phyloP scores from a whole-genome alignment of 23 tunicate species.

The Oikopleura albicans region DNA sequence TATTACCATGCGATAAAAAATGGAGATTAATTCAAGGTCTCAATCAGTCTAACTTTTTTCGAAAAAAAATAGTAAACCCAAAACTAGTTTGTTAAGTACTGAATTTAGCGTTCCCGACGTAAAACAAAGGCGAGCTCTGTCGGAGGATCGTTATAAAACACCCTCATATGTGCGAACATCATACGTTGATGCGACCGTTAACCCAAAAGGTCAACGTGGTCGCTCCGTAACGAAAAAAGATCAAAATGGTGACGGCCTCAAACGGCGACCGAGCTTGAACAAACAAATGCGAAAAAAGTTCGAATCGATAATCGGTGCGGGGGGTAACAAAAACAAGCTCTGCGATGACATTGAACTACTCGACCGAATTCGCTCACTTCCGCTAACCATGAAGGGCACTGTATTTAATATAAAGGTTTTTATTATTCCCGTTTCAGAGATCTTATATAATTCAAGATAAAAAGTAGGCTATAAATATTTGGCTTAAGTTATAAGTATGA shows the following conservation, averaged over 20 bases:
- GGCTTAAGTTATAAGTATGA: no score
- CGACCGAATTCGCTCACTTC: neutral
- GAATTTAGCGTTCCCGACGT: no score
- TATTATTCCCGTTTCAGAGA: no score
- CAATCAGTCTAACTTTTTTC: no score
- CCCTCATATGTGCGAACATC: neutral
- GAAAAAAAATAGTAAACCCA: no score
- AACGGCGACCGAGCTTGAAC: neutral
- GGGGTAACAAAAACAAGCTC: neutral
- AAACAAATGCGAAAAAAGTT: conserved; percentile 8
- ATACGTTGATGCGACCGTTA: neutral
- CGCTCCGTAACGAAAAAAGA: neutral
- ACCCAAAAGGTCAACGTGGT: neutral
- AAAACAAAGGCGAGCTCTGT: neutral
- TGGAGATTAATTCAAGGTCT: no score
- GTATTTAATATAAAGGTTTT: conserved; percentile 10
- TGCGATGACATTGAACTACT: neutral
- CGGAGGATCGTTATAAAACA: neutral
- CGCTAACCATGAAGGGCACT: neutral
- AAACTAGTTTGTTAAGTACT: no score
- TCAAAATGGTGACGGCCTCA: neutral
- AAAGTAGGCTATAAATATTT: no score
- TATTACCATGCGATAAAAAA: no score
- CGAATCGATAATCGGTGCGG: neutral
- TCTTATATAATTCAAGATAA: no score